A percentile compares a stretch with the other conserved stretches of the same genome.
Conservation (phyloP, 2,113 vertebrate species). For the Anas platyrhynchos region DNA sequence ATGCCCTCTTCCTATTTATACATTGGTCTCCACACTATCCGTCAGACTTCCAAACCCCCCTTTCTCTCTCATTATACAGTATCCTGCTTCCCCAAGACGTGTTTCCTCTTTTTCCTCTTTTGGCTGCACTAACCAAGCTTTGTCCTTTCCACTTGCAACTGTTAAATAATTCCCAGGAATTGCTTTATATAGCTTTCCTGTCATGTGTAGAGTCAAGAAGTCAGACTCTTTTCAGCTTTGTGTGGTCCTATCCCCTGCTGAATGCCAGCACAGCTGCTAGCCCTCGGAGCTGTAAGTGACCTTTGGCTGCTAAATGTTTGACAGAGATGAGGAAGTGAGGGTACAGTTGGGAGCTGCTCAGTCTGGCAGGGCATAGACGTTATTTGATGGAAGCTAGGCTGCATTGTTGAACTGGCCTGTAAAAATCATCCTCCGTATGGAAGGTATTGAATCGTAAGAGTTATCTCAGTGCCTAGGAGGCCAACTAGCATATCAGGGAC, state of each 20-base stretch:
- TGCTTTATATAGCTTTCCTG: accelerated
- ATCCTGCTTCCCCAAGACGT: neutral
- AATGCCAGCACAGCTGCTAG: neutral
- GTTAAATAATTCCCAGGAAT: neutral
- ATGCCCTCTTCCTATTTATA: neutral
- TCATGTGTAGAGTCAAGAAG: neutral
- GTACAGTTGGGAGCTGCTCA: accelerated
- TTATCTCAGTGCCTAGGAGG: neutral
- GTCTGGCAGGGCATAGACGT: neutral
- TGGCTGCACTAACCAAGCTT: neutral
- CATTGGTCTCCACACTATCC: neutral
- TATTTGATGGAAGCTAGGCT: neutral
- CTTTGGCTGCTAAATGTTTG: neutral
- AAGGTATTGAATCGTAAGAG: neutral
- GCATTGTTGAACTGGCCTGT: neutral
- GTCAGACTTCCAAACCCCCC: neutral
- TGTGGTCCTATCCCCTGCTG: neutral
- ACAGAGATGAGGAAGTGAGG: accelerated
- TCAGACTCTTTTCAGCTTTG: neutral
- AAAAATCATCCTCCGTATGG: neutral
- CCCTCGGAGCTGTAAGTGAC: neutral
- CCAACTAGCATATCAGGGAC: accelerated
- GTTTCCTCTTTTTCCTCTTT: neutral
- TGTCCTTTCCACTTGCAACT: neutral
- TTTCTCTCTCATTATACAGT: neutral